phyloP scores from a whole-genome alignment of 2,113 vertebrate species.

The Pterocles burchelli region DNA sequence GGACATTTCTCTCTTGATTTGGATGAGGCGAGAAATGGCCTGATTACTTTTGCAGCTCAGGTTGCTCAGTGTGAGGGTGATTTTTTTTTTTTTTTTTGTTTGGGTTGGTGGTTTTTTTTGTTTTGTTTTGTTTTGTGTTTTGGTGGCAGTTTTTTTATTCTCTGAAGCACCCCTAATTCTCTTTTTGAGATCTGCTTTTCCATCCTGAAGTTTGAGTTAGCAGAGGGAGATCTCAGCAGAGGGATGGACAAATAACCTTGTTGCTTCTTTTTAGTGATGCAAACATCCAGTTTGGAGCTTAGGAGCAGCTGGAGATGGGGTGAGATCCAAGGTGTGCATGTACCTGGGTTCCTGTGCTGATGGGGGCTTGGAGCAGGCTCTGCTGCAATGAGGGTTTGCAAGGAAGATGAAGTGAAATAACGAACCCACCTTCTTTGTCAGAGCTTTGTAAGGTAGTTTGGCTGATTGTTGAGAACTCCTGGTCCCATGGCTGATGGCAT shows the following conservation, averaged over 20 bases:
- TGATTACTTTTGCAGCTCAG: not conserved
- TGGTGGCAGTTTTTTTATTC: too few species aligned
- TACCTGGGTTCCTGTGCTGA: fast-evolving
- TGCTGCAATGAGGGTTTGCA: fast-evolving
- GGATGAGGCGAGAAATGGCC: not conserved
- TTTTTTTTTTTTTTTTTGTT: not conserved
- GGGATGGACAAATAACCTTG: not conserved
- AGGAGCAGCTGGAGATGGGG: not conserved
- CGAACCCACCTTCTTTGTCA: not conserved
- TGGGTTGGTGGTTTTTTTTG: too few species aligned
- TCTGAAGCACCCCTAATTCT: not conserved
- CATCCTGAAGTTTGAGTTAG: not conserved
- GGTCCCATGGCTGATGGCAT: not conserved
- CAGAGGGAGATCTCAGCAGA: too few species aligned
- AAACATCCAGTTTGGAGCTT: not conserved
- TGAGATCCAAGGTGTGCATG: fast-evolving
- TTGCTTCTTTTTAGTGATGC: not conserved
- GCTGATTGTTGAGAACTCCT: not conserved
- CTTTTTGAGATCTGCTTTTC: not conserved
- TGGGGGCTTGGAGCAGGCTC: not conserved
- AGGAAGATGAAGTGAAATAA: not conserved
- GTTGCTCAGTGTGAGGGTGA: not conserved
- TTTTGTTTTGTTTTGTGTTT: not conserved
- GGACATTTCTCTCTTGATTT: constrained; percentile 12
- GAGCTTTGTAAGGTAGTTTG: not conserved